Percentiles rank a stretch among this genome's conserved stretches.
Conservation (phyloP, 2,797 vertebrate species). For the Fistularia tabacaria region DNA sequence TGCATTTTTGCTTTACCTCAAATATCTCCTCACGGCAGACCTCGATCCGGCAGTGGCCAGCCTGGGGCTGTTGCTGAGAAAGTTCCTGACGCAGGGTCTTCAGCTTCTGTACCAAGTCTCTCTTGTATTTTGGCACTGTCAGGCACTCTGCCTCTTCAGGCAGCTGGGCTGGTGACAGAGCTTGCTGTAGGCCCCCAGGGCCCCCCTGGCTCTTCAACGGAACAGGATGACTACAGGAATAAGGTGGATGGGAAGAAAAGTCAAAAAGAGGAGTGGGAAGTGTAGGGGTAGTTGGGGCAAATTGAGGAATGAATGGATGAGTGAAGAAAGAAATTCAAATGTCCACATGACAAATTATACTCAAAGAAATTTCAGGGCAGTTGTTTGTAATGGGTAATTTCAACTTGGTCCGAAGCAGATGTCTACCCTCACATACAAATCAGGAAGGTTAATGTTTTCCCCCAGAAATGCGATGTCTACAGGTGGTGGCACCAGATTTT, state of each 20-base stretch:
- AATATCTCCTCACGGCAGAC: slow-evolving; percentile 99
- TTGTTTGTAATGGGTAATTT: slow-evolving; percentile 4
- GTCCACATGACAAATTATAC: slow-evolving; percentile 15
- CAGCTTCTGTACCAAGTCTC: slow-evolving; percentile 96
- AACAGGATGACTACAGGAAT: slow-evolving; percentile 76
- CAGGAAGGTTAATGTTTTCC: not conserved
- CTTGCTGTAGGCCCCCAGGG: slow-evolving; percentile 75
- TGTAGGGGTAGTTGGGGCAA: not conserved
- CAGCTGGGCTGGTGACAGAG: slow-evolving; percentile 82
- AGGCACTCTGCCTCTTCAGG: slow-evolving; percentile 91
- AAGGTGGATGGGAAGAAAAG: not conserved
- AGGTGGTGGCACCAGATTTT: slow-evolving; percentile 7
- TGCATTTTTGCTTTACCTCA: slow-evolving; percentile 78
- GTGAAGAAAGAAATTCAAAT: not conserved
- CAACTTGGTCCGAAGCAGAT: not conserved
- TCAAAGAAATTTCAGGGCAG: slow-evolving; percentile 5
- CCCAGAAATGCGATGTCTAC: not conserved
- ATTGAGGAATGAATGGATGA: not conserved
- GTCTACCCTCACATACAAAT: slow-evolving; percentile 4
- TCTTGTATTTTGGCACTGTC: slow-evolving; percentile 92
- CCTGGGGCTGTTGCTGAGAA: slow-evolving; percentile 96
- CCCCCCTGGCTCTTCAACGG: slow-evolving; percentile 81
- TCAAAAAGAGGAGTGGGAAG: not conserved
- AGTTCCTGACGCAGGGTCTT: slow-evolving; percentile 95
- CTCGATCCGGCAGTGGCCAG: slow-evolving; percentile 96